Conservation (phyloP, 2,797 vertebrate species). For the Telmatherina bonti region DNA sequence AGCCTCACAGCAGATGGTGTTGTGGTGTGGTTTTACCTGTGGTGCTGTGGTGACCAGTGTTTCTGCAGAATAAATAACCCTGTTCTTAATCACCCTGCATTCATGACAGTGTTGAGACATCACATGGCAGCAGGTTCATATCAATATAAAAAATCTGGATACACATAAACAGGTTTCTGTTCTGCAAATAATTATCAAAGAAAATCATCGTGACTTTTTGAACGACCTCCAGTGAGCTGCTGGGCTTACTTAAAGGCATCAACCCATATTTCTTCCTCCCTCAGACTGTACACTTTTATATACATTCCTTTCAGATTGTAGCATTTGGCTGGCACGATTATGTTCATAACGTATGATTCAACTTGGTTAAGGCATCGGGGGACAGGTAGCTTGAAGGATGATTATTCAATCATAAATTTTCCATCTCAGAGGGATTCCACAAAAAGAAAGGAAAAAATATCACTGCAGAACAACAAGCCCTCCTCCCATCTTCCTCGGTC, state of each 20-base stretch:
- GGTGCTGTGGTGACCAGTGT: constrained; percentile 6
- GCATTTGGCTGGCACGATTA: constrained; percentile 21
- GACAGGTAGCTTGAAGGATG: not conserved
- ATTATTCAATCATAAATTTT: constrained; percentile 18
- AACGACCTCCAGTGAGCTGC: constrained; percentile 16
- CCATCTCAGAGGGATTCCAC: constrained; percentile 5
- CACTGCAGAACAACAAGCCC: not conserved
- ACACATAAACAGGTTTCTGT: not conserved
- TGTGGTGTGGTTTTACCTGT: no score
- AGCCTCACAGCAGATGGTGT: no score
- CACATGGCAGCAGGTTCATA: constrained; percentile 7
- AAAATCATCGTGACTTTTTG: constrained; percentile 11
- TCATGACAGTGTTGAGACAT: constrained; percentile 11
- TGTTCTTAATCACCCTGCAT: constrained; percentile 10
- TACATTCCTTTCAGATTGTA: constrained; percentile 1
- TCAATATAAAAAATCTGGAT: constrained; percentile 10
- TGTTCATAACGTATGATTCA: constrained; percentile 26
- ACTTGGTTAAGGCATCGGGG: constrained; percentile 10
- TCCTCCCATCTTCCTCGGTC: no score
- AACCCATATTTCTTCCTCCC: constrained; percentile 25
- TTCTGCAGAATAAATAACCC: not conserved
- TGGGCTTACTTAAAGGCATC: constrained; percentile 23
- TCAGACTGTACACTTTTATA: constrained; percentile 23
- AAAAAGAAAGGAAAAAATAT: constrained; percentile 3
- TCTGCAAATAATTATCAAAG: constrained; percentile 2